Evolutionary conservation across 1,140 invertebrate genomes (phyloP), one percentile per base, ranked within the genome.

Genomic region (Subanguina moxae): DNA sequence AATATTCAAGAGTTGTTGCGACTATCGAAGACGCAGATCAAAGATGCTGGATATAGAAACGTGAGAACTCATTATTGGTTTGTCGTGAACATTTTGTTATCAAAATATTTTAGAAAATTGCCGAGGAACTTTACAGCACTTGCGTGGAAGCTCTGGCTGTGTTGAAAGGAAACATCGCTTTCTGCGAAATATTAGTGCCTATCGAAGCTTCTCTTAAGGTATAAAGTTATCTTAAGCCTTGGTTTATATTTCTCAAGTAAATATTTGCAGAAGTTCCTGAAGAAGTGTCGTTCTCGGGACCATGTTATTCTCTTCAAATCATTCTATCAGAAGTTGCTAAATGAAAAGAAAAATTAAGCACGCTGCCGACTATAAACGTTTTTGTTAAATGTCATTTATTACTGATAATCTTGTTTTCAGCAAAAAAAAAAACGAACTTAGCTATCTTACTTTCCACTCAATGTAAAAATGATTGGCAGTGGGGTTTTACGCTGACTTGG

Each of bases 201-300:
- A 43, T 71, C n/a, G 27, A 42, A 11, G 17, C 19, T 43, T 21
- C 25, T 32, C 46, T 71, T 21, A 71, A 43, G 70, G 69, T 71
- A 28, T 19, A 61, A 5, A 38, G 11, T 38, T 38, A 11, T 38
- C 32, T n/a, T n/a, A n/a, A n/a, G n/a, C n/a, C n/a, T n/a, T n/a
- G n/a, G n/a, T n/a, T n/a, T n/a, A n/a, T n/a, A n/a, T n/a, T n/a
- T n/a, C n/a, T n/a, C n/a, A n/a, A n/a, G n/a, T n/a, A n/a, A n/a
- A n/a, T n/a, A n/a, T 68, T 69, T 68, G 52, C 25, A 68, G 67
- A 23, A 19, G n/a, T 67, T 67, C 56, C 57, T 64, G 21, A 67
- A 67, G 46, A 58, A 30, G 42, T 67, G 65, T 67, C 30, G 56
- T 32, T 59, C 57, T 32, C 45, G 48, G 21, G 65, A 67, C 45